Base-by-base conservation (phyloP, 92 coral and sea anemone genomes). In the Plumapathes pennacea region DNA sequence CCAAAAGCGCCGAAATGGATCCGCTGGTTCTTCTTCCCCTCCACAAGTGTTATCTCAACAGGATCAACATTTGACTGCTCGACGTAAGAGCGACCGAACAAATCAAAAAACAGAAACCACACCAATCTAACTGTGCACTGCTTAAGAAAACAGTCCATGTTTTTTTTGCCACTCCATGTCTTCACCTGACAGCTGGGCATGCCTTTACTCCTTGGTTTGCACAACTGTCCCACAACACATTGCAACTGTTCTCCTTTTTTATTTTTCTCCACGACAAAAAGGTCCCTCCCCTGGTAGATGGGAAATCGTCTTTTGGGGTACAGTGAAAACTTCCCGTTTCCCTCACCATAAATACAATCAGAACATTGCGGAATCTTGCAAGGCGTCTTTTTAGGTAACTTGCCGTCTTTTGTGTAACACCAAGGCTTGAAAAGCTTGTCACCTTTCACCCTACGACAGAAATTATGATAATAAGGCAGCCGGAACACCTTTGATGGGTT, bases 71-170 rank as follows among this genome's bases (percentile, higher is more conserved):
- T 88, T 9, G 81, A 75, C 22, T 79, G 76, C 19, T 47, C 54
- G 2, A 84, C 49, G 50, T 84, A 71, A 5, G 96, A 85, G 22
- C 77, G 40, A 0, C 85, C 96, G 46, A 69, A 73, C 1, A 85
- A 74, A 47, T 69, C 58, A 26, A 84, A 77, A 56, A 94, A 85
- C 24, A 94, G 46, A 32, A 94, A 94, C 99, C 99, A 94, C 4
- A 94, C 99, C 25, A 81, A 86, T 27, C 97, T 71, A 4, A 94
- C 90, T 1, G 97, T 94, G 43, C 99, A 94, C 50, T 94, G 99
- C 17, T 69, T 71, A 28, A 94, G 44, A 32, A 86, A 76, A 28
- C 99, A 94, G 31, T 84, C 76, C 2, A 67, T 57, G 12, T 62
- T 51, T 5, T 76, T 32, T 50, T 73, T 80, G 2, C 75, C 70